Percentiles rank a stretch among this genome's conserved stretches.
These are phyloP conservation scores for Acleris sparsana DNA, from an alignment of 2,888 invertebrate species.

Conservation along the genomic window DNA sequence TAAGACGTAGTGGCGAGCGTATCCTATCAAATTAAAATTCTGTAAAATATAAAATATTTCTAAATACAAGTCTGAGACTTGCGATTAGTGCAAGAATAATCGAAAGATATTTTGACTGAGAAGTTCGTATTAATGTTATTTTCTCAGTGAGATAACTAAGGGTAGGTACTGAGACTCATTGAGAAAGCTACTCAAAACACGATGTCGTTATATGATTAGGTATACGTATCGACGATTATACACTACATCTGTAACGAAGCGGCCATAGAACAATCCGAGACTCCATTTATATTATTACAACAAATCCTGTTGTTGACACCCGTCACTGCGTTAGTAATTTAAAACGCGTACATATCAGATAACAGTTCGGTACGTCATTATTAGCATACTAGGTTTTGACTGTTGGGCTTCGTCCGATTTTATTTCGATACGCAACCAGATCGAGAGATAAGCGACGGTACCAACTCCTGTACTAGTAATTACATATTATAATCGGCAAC, in stretches of 20 bases:
- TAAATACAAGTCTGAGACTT: too few relatives aligned
- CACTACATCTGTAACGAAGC: neutral
- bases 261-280: neutral
- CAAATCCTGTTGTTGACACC: constrained; percentile 59
- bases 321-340: constrained; percentile 64
- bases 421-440: constrained; percentile 27
- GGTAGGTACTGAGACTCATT: too few relatives aligned
- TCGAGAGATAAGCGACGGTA: constrained; percentile 19
- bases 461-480: constrained; percentile 10
- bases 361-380: constrained; percentile 55
- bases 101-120: too few relatives aligned
- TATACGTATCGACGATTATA: too few relatives aligned
- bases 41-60: too few relatives aligned
- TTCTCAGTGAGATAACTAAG: too few relatives aligned
- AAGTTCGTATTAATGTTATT: too few relatives aligned
- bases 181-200: too few relatives aligned
- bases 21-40: too few relatives aligned
- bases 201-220: too few relatives aligned
- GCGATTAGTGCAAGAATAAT: too few relatives aligned
- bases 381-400: constrained; percentile 36
- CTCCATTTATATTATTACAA: constrained; percentile 33
- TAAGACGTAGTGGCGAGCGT: too few relatives aligned
- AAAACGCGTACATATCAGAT: constrained; percentile 71
- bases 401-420: constrained; percentile 24
- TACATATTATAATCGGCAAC: constrained; percentile 22